These are phyloP conservation scores for Siniperca chuatsi DNA, from an alignment of 2,113 vertebrate genomes.

Conservation along the genomic window DNA sequence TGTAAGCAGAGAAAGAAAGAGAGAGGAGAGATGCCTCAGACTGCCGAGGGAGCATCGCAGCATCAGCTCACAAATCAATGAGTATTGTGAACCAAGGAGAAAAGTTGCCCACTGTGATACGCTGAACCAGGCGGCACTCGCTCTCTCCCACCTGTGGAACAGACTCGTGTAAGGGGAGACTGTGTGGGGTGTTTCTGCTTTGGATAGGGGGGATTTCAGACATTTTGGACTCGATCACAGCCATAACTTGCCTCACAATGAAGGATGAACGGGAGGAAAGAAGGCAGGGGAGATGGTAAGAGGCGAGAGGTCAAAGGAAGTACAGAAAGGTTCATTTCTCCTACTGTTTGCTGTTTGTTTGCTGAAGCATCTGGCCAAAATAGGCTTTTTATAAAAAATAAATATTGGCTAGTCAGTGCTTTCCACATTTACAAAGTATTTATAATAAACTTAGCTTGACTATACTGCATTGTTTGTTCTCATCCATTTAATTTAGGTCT, in stretches of 20 bases:
- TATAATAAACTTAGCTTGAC: not conserved
- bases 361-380: not conserved
- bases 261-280: not conserved
- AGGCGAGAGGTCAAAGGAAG: slow-evolving; percentile 24
- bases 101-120: slow-evolving; percentile 46
- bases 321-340: not conserved
- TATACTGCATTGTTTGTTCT: not conserved
- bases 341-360: not conserved
- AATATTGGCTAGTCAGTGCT: not conserved
- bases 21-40: slow-evolving; percentile 33
- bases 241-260: not conserved
- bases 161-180: slow-evolving; percentile 14
- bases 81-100: slow-evolving; percentile 38
- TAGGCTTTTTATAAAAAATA: not conserved
- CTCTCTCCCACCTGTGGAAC: slow-evolving; percentile 48
- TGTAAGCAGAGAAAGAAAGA: slow-evolving; percentile 40
- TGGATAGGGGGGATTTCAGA: not conserved
- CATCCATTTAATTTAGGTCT: not conserved
- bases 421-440: not conserved
- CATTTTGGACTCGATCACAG: slow-evolving; percentile 10
- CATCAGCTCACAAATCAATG: slow-evolving; percentile 62
- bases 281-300: not conserved
- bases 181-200: slow-evolving; percentile 11
- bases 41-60: slow-evolving; percentile 28
- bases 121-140: slow-evolving; percentile 22